These are phyloP conservation scores for Bufotes viridis DNA, from an alignment of 2,797 vertebrate species.

Conservation along the genomic window DNA sequence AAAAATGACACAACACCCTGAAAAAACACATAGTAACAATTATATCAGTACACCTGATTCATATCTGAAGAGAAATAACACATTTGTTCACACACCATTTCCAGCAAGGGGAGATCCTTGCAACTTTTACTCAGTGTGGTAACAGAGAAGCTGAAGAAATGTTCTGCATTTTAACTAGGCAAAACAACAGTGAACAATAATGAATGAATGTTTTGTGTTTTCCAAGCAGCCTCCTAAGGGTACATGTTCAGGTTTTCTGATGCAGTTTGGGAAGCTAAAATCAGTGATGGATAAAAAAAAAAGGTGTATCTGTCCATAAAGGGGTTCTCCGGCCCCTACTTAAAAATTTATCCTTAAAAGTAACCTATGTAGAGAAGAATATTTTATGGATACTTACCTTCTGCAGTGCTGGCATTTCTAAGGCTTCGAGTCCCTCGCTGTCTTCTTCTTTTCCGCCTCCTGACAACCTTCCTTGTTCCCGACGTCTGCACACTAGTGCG, in stretches of 20 bases:
- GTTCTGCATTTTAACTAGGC: conserved; percentile 30
- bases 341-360: not conserved
- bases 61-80: not conserved
- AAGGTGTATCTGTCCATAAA: no score
- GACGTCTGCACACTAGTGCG: no score
- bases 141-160: conserved; percentile 5
- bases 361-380: no score
- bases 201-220: conserved; percentile 29
- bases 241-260: no score
- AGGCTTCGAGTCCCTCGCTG: no score
- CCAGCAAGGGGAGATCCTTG: conserved; percentile 6
- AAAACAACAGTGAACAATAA: conserved; percentile 6
- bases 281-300: no score
- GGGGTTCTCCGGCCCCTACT: no score
- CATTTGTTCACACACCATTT: conserved; percentile 1
- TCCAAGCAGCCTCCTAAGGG: not conserved
- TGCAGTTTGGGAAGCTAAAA: no score
- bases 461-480: no score
- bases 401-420: no score
- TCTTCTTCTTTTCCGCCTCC: no score
- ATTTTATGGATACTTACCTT: no score
- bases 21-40: not conserved
- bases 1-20: not conserved
- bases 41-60: not conserved
- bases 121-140: not conserved